Conservation (phyloP, 2,797 vertebrate species). For the Galagoides demidoff region DNA sequence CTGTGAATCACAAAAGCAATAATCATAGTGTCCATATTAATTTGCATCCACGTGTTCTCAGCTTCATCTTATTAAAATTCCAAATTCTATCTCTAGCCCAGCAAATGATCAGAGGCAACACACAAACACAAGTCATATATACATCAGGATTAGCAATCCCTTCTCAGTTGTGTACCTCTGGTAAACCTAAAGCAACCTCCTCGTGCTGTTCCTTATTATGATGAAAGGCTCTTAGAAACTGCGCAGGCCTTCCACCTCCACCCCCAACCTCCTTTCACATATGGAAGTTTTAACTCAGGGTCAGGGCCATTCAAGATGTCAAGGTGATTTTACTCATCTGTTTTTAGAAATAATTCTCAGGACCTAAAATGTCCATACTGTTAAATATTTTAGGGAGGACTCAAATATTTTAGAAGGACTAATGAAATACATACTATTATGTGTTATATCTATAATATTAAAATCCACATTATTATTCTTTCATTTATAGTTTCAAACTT, state of each 20-base stretch:
- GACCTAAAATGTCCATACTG: not conserved
- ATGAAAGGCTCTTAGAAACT: constrained; percentile 53
- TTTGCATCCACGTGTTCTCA: not conserved
- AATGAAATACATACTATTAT: constrained; percentile 1
- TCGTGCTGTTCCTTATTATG: constrained; percentile 58
- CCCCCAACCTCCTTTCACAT: constrained; percentile 30
- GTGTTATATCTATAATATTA: not conserved
- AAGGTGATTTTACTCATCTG: constrained; percentile 73
- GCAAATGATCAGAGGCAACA: not conserved
- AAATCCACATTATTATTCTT: not conserved
- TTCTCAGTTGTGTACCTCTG: constrained; percentile 7
- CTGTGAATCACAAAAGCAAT: not conserved
- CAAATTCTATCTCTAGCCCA: not conserved
- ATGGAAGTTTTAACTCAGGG: constrained; percentile 70
- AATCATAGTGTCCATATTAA: not conserved
- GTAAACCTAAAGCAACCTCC: constrained; percentile 25
- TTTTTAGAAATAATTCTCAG: constrained; percentile 66
- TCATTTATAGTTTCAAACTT: constrained; percentile 8
- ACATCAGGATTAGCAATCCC: constrained; percentile 6
- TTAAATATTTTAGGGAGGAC: constrained; percentile 47
- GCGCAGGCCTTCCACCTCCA: not conserved
- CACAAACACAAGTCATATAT: not conserved
- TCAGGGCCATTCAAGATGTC: constrained; percentile 61
- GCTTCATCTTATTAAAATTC: constrained; percentile 5
- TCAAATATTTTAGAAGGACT: not conserved